Percentiles rank a stretch among this genome's conserved stretches.
phyloP scores from a whole-genome alignment of 2,797 vertebrate genomes.

The Lateolabrax maculatus region DNA sequence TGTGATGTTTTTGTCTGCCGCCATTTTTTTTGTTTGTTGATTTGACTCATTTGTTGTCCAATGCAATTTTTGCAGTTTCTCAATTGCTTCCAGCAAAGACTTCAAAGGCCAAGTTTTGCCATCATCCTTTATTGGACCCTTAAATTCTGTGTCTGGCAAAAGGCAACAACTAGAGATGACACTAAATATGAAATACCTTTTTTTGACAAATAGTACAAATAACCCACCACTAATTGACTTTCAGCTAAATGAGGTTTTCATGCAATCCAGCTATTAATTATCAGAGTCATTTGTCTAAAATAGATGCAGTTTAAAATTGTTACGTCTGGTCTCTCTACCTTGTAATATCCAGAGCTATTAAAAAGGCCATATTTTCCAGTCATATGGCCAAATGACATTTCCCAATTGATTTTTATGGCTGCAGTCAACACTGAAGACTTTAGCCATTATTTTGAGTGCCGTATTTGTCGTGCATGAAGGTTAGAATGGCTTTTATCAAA shows the following conservation, averaged over 20 bases:
- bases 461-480: conserved; percentile 55
- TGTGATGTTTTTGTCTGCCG: no score
- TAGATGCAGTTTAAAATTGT: conserved; percentile 13
- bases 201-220: conserved; percentile 17
- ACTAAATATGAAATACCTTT: neutral
- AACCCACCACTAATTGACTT: conserved; percentile 11
- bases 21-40: no score
- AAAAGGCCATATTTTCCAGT: conserved; percentile 60
- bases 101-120: neutral
- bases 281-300: conserved; percentile 27
- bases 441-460: conserved; percentile 51
- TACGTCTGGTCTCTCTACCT: conserved; percentile 8
- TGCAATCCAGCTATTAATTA: conserved; percentile 40
- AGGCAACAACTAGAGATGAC: neutral
- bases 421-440: conserved; percentile 55
- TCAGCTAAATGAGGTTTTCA: neutral
- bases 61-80: neutral
- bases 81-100: neutral
- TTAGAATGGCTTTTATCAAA: conserved; percentile 62
- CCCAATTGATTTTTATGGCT: conserved; percentile 56
- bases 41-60: neutral
- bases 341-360: conserved; percentile 43
- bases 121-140: no score
- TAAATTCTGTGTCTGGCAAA: neutral
- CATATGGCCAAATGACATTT: conserved; percentile 50